Percentiles rank a stretch among this genome's conserved stretches.
phyloP scores from a whole-genome alignment of 2,888 invertebrate species.

The Tromatobia lineatoria region DNA sequence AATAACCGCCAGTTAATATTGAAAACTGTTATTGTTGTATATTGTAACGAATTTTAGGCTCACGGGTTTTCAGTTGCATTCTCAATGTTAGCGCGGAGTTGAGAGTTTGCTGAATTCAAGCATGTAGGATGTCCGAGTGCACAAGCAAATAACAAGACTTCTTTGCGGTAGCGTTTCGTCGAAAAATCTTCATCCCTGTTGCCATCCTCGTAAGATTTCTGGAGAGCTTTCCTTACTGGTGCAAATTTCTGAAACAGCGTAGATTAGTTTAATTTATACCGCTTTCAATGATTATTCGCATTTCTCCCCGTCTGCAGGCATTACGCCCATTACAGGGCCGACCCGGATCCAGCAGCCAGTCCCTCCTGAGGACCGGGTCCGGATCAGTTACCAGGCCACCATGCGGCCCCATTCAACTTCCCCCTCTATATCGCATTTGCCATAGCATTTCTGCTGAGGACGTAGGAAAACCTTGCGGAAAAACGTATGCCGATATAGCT shows the following conservation, averaged over 20 bases:
- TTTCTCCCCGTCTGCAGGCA: too few species aligned
- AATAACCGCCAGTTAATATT: too few species aligned
- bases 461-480: too few species aligned
- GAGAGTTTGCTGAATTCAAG: conserved; percentile 76
- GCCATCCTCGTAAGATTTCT: neutral
- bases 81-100: conserved; percentile 51
- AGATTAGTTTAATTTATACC: neutral
- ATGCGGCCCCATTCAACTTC: too few species aligned
- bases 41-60: conserved; percentile 18
- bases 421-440: too few species aligned
- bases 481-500: too few species aligned
- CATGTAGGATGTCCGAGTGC: conserved; percentile 82
- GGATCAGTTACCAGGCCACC: too few species aligned
- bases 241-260: neutral
- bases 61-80: conserved; percentile 58
- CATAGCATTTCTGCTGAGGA: too few species aligned
- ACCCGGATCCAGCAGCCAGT: too few species aligned
- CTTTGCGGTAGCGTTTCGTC: conserved; percentile 75
- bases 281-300: too few species aligned
- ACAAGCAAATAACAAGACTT: conserved; percentile 82
- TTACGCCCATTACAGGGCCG: too few species aligned
- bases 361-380: too few species aligned
- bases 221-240: neutral
- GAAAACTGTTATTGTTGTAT: neutral
- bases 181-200: conserved; percentile 73